Base-by-base conservation (phyloP, 2,113 vertebrate genomes). In the Daboia siamensis region DNA sequence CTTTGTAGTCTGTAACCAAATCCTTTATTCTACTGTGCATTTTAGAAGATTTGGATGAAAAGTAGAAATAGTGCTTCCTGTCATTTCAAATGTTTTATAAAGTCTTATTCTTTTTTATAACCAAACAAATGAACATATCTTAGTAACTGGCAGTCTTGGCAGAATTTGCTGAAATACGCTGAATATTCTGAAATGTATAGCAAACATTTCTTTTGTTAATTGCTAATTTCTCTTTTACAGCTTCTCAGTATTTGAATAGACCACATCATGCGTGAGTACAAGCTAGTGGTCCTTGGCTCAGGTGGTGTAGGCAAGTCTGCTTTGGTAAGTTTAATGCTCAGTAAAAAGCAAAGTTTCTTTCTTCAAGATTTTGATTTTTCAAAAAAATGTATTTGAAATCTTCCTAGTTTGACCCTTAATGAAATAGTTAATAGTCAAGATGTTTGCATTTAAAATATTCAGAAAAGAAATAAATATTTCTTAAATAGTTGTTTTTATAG, bases 241-340 rank as follows among this genome's bases (percentile, higher is more conserved):
- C 97, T 97, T 94, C 94, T 97, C 96, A 96, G 97, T 97, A 92
- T 98, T 97, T 98, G 98, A 98, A 98, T 97, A 97, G 97, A 97
- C 97, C 98, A 97, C 98, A 98, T 97, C 98, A 99, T 99, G 99
- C 99, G 99, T 98, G 99, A 99, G 98, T 99, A 99, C 98, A 99
- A 99, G 98, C 98, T 99, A 96, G 99, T 99, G 98, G 99, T 99
- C 97, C 98, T 99, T 97, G 99, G 99, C 95, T 99, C 99, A 97
- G 99, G 99, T 98, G 99, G 99, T 97, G 99, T 99, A 97, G 99
- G 99, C 95, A 99, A 99, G 96, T 99, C 99, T 0, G 99, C 99
- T 97, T 97, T 99, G 99, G 99, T 99, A 97, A 99, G 99, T 99
- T 91, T 87, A 80, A 52, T 17, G 26, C 56, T 88, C 48, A 91